Percentiles rank a stretch among this genome's conserved stretches.
Conservation (phyloP, 2,797 vertebrate species). For the Diglossa cyanea region DNA sequence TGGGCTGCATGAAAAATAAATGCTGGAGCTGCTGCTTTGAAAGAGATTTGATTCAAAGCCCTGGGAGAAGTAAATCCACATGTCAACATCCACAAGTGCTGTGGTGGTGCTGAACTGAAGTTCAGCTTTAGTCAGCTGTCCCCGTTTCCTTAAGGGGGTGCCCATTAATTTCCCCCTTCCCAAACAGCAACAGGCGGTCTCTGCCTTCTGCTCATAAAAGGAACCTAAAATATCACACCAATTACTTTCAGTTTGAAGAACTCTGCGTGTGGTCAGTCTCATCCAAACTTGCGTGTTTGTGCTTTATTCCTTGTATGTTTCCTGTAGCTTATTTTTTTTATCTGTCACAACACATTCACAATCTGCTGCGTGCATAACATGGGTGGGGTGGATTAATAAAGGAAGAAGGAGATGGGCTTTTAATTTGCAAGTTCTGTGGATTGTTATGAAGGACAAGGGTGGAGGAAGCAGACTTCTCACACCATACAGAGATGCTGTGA, state of each 20-base stretch:
- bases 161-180: neutral
- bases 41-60: neutral
- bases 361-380: neutral
- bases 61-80: neutral
- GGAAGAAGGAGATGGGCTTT: constrained; percentile 44
- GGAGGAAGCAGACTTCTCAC: constrained; percentile 18
- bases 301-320: neutral
- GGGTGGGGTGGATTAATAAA: constrained; percentile 52
- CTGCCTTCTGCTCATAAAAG: neutral
- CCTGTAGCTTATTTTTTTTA: neutral
- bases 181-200: neutral
- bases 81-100: neutral
- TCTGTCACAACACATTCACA: neutral
- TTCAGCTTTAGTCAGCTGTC: neutral
- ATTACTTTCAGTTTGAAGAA: neutral
- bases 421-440: constrained; percentile 4
- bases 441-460: constrained; percentile 8
- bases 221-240: neutral
- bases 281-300: neutral
- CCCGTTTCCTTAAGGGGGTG: neutral
- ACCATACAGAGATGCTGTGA: neutral
- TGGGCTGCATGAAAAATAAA: neutral
- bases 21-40: neutral
- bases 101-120: fast-evolving
- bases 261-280: neutral